Evolutionary conservation across 2,113 vertebrate species (phyloP).

Genomic region (Orycteropus afer): DNA sequence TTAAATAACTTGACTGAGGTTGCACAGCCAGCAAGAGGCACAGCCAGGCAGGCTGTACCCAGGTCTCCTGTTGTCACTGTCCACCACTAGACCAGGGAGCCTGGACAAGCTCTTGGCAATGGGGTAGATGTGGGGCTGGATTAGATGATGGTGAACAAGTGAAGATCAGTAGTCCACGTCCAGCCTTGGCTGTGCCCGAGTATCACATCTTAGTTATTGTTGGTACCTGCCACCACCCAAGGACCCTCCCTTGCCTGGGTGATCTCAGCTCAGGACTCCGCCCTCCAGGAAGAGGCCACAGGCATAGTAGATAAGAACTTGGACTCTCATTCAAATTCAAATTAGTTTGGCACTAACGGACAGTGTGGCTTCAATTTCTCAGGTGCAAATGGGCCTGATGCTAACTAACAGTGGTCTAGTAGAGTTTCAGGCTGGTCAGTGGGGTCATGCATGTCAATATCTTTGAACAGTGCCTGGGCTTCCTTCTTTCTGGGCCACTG

Average conservation of each 20-base stretch:
- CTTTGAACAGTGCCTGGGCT: neutral
- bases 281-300: neutral
- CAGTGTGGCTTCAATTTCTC: neutral
- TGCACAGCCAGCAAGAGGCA: neutral
- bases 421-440: neutral
- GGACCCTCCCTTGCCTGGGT: neutral
- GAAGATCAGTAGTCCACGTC: neutral
- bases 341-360: neutral
- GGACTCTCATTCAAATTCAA: neutral
- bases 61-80: neutral
- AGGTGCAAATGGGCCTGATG: neutral
- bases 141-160: accelerated
- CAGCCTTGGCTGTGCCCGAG: neutral
- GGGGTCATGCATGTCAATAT: accelerated
- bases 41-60: neutral
- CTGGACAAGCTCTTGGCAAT: neutral
- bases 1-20: neutral
- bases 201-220: neutral
- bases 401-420: neutral
- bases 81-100: neutral
- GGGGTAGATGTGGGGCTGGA: neutral
- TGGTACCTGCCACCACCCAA: accelerated
- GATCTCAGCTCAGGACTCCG: neutral
- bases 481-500: neutral
- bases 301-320: accelerated